Conservation (phyloP, 1,140 invertebrate species). For the Helicoverpa armigera region DNA sequence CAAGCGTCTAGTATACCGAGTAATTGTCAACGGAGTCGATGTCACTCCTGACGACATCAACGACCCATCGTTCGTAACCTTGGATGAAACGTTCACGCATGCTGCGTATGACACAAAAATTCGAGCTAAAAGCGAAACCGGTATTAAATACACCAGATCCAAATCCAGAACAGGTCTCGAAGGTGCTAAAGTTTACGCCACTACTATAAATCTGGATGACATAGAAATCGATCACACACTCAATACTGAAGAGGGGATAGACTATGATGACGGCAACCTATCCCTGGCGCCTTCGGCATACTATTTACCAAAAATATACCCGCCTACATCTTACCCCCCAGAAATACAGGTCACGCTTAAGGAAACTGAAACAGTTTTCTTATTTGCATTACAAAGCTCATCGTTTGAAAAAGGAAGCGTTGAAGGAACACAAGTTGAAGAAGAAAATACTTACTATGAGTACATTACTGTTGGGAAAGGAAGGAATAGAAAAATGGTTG, state of each 20-base stretch:
- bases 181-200: slow-evolving; percentile 76
- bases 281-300: slow-evolving; percentile 85
- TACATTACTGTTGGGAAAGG: slow-evolving; percentile 88
- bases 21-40: slow-evolving; percentile 13
- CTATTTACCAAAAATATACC: slow-evolving; percentile 80
- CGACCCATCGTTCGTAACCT: slow-evolving; percentile 66
- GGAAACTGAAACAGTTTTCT: slow-evolving; percentile 89
- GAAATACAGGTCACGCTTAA: slow-evolving; percentile 88
- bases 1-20: slow-evolving; percentile 6
- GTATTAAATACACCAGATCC: slow-evolving; percentile 61
- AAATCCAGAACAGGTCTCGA: slow-evolving; percentile 59
- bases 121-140: slow-evolving; percentile 63
- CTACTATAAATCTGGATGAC: slow-evolving; percentile 83
- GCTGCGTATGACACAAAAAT: slow-evolving; percentile 73
- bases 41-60: slow-evolving; percentile 71
- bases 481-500: slow-evolving; percentile 88
- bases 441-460: slow-evolving; percentile 89
- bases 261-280: slow-evolving; percentile 61
- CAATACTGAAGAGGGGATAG: slow-evolving; percentile 73
- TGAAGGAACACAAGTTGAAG: slow-evolving; percentile 86
- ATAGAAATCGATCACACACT: slow-evolving; percentile 82
- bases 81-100: slow-evolving; percentile 70
- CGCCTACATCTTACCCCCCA: slow-evolving; percentile 76
- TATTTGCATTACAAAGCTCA: slow-evolving; percentile 89
- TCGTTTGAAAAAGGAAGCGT: slow-evolving; percentile 87